Base-by-base conservation (phyloP, 2,888 invertebrate genomes). In the Philhelius pedissequus region DNA sequence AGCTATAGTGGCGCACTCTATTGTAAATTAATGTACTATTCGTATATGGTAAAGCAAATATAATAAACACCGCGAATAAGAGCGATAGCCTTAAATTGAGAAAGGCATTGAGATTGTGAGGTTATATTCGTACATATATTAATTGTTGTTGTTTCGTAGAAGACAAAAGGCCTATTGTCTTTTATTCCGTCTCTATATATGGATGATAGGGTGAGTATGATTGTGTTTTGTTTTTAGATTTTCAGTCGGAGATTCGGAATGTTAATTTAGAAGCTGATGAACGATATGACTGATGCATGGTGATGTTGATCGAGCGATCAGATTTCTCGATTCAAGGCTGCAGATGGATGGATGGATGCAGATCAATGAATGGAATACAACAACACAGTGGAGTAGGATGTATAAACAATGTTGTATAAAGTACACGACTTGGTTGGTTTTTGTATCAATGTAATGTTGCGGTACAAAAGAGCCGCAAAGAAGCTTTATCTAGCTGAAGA, bases 211-310 rank as follows among this genome's bases (percentile, higher is more conserved):
- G 50, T 66, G 74, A 64, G 48, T 64, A 70, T 52, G 43, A 43
- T 62, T 25, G 40, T 32, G 50, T 68, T 18, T 22, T 32, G 32
- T 52, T 45, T 52, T 45, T 13, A 9, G 7, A 3, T 32, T 66
- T 56, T 48, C 56, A 40, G 60, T 64, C 64, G 58, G 25, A 15
- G 70, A 54, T 74, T 64, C 27, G 66, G 66, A 82, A 77, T 66
- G 62, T 83, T 83, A 83, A 83, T 83, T 74, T 74, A 79, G 64
- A 56, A 70, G 79, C 74, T 62, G 84, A 84, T 80, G 70, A 75
- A 80, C 76, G 84, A 80, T 84, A 84, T 76, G 84, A 60, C 54
- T 50, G 68, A 68, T 60, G 71, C 48, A 43, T 50, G 75, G 38
- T 77, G 74, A 71, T 75, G 75, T 76, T 80, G 75, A 80, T 76